Base-by-base conservation (phyloP, 2,113 vertebrate species). In the Salvator merianae region DNA sequence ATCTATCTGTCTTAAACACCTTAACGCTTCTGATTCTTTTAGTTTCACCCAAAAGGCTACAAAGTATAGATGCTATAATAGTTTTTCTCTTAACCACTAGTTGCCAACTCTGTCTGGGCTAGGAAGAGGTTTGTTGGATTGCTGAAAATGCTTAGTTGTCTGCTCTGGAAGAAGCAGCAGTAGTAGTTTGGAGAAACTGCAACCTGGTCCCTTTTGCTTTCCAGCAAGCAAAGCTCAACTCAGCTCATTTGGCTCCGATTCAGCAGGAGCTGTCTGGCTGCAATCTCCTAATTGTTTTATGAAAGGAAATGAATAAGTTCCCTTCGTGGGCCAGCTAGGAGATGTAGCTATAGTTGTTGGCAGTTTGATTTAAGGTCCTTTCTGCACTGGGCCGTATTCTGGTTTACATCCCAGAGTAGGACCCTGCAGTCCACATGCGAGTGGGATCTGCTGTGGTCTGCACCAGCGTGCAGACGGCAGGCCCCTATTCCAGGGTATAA, bases 241-340 rank as follows among this genome's bases (percentile, higher is more conserved):
- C 55, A 73, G 70, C 16, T 14, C 32, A 74, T 43, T 74, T 82
- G 81, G 36, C 30, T n/a, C 38, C 22, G 40, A 59, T 82, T 81
- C 47, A 36, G 55, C 47, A 36, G 55, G 38, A 32, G 26, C 26
- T 81, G 55, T 55, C 79, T 38, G 80, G 36, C 53, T 62, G 40
- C 14, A 32, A 82, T 62, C 69, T 40, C 36, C 69, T 72, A 72
- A 82, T 82, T 28, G 34, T 71, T 81, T 68, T 55, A 82, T 40
- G 62, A 63, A 82, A 47, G 70, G 30, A 72, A 82, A 63, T 24
- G 30, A 74, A 59, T 24, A 82, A 4, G 32, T 73, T 63, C 70
- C 36, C n/a, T 63, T 73, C 55, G 55, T 32, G n/a, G 28, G 22
- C 50, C 68, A 70, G 30, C 36, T 14, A 55, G 53, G 30, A 72